Conservation (phyloP, 2,888 invertebrate genomes). For the Dichetophora obliterata region DNA sequence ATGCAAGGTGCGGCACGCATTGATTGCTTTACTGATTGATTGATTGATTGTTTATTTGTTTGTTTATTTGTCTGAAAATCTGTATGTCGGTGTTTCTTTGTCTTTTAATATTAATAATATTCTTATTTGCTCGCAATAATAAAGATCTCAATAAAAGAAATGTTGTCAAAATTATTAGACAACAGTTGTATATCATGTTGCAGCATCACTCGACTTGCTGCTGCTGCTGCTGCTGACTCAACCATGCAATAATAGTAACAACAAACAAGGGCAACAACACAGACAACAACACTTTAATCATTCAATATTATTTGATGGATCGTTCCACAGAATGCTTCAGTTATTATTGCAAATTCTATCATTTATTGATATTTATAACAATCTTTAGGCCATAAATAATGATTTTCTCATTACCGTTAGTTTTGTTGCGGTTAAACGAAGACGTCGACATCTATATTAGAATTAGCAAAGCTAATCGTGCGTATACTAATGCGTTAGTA, state of each 20-base stretch:
- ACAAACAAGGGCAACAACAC: background rate
- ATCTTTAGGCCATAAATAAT: background rate
- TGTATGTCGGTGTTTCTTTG: no score
- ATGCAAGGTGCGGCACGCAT: background rate
- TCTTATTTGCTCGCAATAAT: no score
- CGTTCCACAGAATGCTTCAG: background rate
- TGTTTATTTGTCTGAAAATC: no score
- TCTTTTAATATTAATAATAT: no score
- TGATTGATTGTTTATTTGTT: no score
- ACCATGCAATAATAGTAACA: background rate
- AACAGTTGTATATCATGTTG: background rate
- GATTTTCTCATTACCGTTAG: background rate
- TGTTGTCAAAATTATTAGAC: background rate
- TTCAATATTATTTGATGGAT: background rate
- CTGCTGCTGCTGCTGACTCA: background rate
- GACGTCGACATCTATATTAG: background rate
- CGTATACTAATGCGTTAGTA: conserved; percentile 4
- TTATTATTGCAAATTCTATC: conserved; percentile 3
- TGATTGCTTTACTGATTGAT: no score
- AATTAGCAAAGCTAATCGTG: conserved; percentile 13
- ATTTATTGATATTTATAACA: conserved; percentile 20
- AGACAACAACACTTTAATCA: background rate
- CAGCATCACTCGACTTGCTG: background rate
- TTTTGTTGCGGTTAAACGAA: background rate
- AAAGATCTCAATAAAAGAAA: no score